Base-by-base conservation (phyloP, 1,140 invertebrate species). In the Mercenaria mercenaria region DNA sequence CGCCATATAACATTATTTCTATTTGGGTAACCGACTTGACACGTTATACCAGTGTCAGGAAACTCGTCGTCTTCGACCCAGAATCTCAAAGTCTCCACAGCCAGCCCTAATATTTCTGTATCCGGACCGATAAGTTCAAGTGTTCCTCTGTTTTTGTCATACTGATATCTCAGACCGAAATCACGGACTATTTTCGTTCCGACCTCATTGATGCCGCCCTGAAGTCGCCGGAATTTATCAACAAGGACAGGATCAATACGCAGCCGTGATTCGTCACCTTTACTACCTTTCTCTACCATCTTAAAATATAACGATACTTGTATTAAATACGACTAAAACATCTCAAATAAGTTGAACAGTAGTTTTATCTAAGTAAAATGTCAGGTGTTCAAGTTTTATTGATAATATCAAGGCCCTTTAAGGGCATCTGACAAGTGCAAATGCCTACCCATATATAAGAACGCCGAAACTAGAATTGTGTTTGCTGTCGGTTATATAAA, bases 21-120 rank as follows among this genome's bases (percentile, higher is more conserved):
- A 64, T 88, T 88, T 37, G 86, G 86, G 34, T 88, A 88, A 0
- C 86, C 86, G 13, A 88, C 64, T 72, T 88, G 86, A 69, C 86
- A 88, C 20, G 86, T 81, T 20, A 88, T 81, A 23, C 86, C 86
- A n/a, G 86, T 88, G 32, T 88, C 41, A 6, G 86, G 86, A 29
- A 79, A 88, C 2, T 50, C 76, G 34, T 88, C 86, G 4, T 79
- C 76, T 41, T 88, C 86, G 34, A 81, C 64, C 86, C 86, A 88
- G 43, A 88, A 88, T 34, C 86, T 3, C 13, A 88, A 39, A 1
- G 76, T 88, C 37, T 88, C 86, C 20, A 81, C 47, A n/a, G 76
- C 86, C 0, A 81, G 59, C 29, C n/a, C 61, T 23, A 88, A 56
- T 32, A 88, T 88, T 13, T 88, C 86, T 37, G 86, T 88, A 50